Evolutionary conservation across 2,797 vertebrate genomes (phyloP), one percentile per base, ranked within the genome.

Genomic region (Esox lucius): DNA sequence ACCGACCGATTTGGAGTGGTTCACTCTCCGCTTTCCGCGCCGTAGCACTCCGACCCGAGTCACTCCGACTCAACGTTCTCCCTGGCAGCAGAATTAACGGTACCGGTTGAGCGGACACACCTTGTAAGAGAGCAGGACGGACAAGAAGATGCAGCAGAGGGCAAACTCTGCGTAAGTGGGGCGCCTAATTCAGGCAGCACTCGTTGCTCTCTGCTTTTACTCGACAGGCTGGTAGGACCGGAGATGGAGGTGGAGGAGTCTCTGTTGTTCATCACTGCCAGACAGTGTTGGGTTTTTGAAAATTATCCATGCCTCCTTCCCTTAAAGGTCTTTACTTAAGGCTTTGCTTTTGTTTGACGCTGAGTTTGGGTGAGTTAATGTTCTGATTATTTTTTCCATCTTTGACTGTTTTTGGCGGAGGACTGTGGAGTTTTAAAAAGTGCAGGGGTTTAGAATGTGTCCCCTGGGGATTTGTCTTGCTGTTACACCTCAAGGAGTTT

Each of bases 101-200:
- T 73, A 78, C 85, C 83, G 81, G 82, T 79, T 81, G 80, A 88
- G 80, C 59, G 28, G 83, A 78, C 76, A 77, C 85, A 85, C 79
- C 82, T 87, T 87, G 85, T 89, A 87, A 92, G 86, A 85, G 80
- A 79, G 80, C 78, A 24, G 87, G 83, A 85, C 78, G 39, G 64
- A 73, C 46, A 83, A 80, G 80, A 87, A 91, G 82, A 94, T 94
- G 94, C 94, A 94, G 92, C 93, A 93, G 78, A 93, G 89, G 88
- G 90, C 88, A 64, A 93, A 92, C 86, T 90, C 83, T 3, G 90
- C 80, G 92, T 94, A 93, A 95, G 94, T 94, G 84, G 81, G 82
- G 66, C 82, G 87, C 79, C 72, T 56, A 71, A n/a, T 74, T 82
- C 76, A 35, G 59, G 70, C 66, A 2, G 7, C 15, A 19, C 22